phyloP scores from a whole-genome alignment of 2,888 invertebrate genomes.

The Limnephilus lunatus region DNA sequence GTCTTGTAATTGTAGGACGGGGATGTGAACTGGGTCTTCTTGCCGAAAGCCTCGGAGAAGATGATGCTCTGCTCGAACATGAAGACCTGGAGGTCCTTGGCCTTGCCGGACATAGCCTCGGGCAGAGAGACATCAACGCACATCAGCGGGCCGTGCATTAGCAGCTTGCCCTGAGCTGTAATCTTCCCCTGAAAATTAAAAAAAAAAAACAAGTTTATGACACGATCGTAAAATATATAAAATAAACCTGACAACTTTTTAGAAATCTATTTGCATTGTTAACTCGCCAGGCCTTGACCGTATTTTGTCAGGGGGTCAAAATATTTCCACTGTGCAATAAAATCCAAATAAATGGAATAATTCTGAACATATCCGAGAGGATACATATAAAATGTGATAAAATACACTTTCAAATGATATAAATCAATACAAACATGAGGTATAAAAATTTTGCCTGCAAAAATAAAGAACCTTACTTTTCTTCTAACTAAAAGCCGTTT shows the following conservation, averaged over 20 bases:
- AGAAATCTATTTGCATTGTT: neutral
- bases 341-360: too few relatives aligned
- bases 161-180: constrained; percentile 95
- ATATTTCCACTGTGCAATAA: neutral
- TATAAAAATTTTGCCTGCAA: too few relatives aligned
- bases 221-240: neutral
- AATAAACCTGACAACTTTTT: neutral
- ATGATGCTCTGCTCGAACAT: constrained; percentile 98
- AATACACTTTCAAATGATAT: too few relatives aligned
- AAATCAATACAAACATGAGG: too few relatives aligned
- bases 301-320: too few relatives aligned
- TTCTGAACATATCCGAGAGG: too few relatives aligned
- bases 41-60: constrained; percentile 95
- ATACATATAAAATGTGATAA: too few relatives aligned
- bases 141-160: constrained; percentile 89
- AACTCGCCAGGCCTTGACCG: too few relatives aligned
- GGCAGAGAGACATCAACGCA: constrained; percentile 82
- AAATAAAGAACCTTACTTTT: too few relatives aligned
- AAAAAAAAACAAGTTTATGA: constrained; percentile 17
- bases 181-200: constrained; percentile 88
- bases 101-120: constrained; percentile 70
- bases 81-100: constrained; percentile 95
- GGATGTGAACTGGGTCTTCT: constrained; percentile 94
- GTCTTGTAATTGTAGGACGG: constrained; percentile 97
- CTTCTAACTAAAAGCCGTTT: too few relatives aligned